Percentiles rank a stretch among this genome's conserved stretches.
phyloP scores from a whole-genome alignment of 1,140 invertebrate genomes.

The Diorhabda carinulata region DNA sequence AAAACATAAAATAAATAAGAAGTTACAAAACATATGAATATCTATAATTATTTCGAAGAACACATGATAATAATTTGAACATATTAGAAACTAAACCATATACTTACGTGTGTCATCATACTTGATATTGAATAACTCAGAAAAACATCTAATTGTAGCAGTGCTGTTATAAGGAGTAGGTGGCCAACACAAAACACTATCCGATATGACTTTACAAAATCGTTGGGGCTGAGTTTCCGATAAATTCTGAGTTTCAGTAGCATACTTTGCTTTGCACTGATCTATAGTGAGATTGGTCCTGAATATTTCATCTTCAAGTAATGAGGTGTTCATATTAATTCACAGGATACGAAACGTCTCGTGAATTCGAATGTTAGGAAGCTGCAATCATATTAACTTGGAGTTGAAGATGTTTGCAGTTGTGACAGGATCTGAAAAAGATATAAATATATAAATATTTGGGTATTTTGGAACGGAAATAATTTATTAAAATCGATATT shows the following conservation, averaged over 20 bases:
- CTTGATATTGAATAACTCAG: constrained; percentile 51
- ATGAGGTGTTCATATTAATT: constrained; percentile 14
- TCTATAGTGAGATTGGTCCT: constrained; percentile 21
- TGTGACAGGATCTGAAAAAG: too few relatives aligned
- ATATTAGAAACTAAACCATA: not conserved
- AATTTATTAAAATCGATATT: too few relatives aligned
- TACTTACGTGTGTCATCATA: constrained; percentile 50
- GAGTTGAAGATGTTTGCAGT: too few relatives aligned
- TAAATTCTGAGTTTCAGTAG: constrained; percentile 25
- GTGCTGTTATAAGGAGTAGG: constrained; percentile 49
- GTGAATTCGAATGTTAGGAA: too few relatives aligned
- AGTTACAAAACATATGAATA: too few relatives aligned
- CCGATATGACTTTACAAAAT: constrained; percentile 48
- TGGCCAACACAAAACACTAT: constrained; percentile 58
- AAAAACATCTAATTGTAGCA: constrained; percentile 53
- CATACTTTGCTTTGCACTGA: constrained; percentile 26
- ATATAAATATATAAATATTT: too few relatives aligned
- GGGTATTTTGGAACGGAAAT: too few relatives aligned
- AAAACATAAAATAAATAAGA: too few relatives aligned
- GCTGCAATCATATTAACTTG: too few relatives aligned
- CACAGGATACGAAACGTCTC: too few relatives aligned
- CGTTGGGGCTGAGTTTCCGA: constrained; percentile 23
- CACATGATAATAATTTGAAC: too few relatives aligned
- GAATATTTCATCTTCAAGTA: not conserved
- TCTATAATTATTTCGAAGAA: too few relatives aligned